Percentiles rank a stretch among this genome's conserved stretches.
These are phyloP conservation scores for Varanus komodoensis DNA, from an alignment of 2,113 vertebrate species.

Conservation along the genomic window DNA sequence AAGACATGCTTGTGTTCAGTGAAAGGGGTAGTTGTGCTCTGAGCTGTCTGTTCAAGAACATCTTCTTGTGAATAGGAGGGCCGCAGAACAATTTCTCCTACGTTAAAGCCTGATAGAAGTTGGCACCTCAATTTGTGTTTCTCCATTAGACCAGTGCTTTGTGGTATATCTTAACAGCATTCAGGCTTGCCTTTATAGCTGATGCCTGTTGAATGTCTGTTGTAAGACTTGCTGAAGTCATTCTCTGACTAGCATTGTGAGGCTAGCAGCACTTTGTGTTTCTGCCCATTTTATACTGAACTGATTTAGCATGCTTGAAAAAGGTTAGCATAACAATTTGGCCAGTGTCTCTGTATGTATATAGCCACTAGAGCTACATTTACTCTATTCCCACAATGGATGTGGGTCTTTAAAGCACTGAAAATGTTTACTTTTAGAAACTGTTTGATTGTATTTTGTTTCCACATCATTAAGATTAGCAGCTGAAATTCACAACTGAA, in stretches of 20 bases:
- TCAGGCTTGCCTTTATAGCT: conserved; percentile 44
- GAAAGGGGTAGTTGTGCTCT: conserved; percentile 13
- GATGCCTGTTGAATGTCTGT: conserved; percentile 15
- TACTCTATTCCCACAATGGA: not conserved
- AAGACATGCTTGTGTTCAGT: not conserved
- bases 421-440: not conserved
- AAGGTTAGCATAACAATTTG: conserved; percentile 1
- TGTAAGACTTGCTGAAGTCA: conserved; percentile 9
- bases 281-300: conserved; percentile 27
- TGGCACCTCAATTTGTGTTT: conserved; percentile 47
- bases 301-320: conserved; percentile 22
- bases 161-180: conserved; percentile 43
- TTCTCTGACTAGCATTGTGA: conserved; percentile 35
- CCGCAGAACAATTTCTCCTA: conserved; percentile 8
- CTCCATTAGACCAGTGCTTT: conserved; percentile 54
- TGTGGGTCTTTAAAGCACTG: not conserved
- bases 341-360: not conserved
- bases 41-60: not conserved
- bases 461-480: not conserved
- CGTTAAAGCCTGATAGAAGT: conserved; percentile 49
- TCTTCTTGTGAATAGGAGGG: conserved; percentile 29
- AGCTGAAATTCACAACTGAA: not conserved
- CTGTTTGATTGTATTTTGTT: not conserved
- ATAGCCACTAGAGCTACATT: not conserved
- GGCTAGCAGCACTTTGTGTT: conserved; percentile 41